A percentile compares a stretch with the other conserved stretches of the same genome.
Evolutionary conservation across 30 jellyfish, hydroid and myxozoan species (phyloP).

Genomic region (Cassiopea xamachana): DNA sequence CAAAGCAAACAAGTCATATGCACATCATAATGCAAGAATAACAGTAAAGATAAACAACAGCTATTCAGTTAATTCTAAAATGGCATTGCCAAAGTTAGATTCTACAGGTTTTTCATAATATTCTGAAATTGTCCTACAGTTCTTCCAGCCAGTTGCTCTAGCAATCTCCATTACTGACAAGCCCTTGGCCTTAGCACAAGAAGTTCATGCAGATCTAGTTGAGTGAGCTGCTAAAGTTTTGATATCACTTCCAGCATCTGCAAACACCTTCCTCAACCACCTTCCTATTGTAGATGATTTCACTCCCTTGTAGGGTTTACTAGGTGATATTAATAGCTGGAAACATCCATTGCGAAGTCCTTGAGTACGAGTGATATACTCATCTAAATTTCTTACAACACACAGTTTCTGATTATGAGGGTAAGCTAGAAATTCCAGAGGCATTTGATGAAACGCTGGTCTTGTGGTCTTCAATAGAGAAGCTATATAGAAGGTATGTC

Average conservation of each 20-base stretch:
- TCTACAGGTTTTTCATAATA: not conserved
- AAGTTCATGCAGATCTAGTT: not conserved
- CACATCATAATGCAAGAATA: not conserved
- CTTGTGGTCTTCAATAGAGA: slow-evolving; percentile 10
- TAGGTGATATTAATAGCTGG: not conserved
- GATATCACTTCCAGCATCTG: not conserved
- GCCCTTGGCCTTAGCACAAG: not conserved
- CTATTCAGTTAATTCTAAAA: not conserved
- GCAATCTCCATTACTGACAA: not conserved
- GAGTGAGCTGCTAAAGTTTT: not conserved
- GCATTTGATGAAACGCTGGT: not conserved
- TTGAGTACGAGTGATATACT: not conserved
- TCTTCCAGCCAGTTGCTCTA: not conserved
- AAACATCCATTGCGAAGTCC: not conserved
- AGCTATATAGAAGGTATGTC: slow-evolving; percentile 11
- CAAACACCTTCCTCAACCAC: not conserved
- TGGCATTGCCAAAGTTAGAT: not conserved
- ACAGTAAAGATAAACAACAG: slow-evolving; percentile 2
- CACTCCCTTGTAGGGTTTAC: not conserved
- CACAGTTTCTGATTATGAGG: slow-evolving; percentile 3
- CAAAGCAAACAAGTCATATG: slow-evolving; percentile 8
- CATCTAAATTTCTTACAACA: not conserved
- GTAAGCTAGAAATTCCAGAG: not conserved
- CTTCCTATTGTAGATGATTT: not conserved
- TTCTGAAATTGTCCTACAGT: slow-evolving; percentile 1